These are phyloP conservation scores for Clarias laeviceps DNA, from an alignment of 2,797 vertebrate species.

Conservation along the genomic window DNA sequence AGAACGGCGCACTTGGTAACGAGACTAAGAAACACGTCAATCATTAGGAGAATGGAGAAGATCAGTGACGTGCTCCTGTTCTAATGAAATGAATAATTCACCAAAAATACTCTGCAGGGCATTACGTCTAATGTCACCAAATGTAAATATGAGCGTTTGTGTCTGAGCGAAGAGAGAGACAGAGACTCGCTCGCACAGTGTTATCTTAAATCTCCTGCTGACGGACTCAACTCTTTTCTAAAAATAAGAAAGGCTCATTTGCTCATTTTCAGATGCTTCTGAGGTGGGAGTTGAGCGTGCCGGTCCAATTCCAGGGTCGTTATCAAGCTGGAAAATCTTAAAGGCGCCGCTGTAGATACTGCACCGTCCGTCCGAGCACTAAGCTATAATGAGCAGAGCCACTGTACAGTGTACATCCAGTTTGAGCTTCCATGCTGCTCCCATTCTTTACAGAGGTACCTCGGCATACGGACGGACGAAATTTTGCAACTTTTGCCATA, in stretches of 20 bases:
- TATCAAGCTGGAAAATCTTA: neutral
- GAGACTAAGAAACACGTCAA: slow-evolving; percentile 67
- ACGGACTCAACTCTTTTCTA: neutral
- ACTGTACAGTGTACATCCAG: no score
- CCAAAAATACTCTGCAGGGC: slow-evolving; percentile 67
- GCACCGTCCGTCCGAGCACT: neutral
- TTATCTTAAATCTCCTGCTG: neutral
- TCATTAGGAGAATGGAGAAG: slow-evolving; percentile 62
- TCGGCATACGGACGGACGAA: no score
- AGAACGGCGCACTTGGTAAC: slow-evolving; percentile 54
- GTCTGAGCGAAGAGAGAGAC: neutral
- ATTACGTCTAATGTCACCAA: slow-evolving; percentile 66
- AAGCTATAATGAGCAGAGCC: neutral
- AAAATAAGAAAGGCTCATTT: neutral
- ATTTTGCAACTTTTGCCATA: no score
- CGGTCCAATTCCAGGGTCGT: neutral
- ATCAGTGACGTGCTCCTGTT: slow-evolving; percentile 60
- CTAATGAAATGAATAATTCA: slow-evolving; percentile 68
- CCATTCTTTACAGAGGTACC: no score
- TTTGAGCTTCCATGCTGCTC: neutral
- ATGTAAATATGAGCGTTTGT: slow-evolving; percentile 61
- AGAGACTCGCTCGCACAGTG: no score
- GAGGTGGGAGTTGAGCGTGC: neutral
- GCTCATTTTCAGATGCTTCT: neutral
- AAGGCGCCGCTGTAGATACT: neutral